These are phyloP conservation scores for Himantopus leucocephalus DNA, from an alignment of 2,113 vertebrate genomes.

Conservation along the genomic window DNA sequence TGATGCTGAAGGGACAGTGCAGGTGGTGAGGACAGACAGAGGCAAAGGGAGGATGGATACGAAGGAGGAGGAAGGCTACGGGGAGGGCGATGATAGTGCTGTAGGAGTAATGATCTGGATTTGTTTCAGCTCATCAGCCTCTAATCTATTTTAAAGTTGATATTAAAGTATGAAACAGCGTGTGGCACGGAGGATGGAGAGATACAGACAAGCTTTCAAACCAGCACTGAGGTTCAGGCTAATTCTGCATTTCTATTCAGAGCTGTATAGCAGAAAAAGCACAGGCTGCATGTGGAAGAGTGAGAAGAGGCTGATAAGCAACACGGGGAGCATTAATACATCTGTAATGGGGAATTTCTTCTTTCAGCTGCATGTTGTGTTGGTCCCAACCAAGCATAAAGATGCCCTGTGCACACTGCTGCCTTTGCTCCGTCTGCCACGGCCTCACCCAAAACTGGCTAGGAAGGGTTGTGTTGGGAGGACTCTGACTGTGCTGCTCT, in stretches of 20 bases:
- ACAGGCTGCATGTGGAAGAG: not conserved
- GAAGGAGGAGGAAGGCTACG: not conserved
- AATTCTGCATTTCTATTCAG: not conserved
- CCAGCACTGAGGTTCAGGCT: not conserved
- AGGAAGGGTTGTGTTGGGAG: not conserved
- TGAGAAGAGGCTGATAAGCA: not conserved
- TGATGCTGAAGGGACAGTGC: not conserved
- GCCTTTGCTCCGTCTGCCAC: not conserved
- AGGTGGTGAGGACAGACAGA: not conserved
- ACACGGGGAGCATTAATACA: not conserved
- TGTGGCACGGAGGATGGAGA: not conserved
- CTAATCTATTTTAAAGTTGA: constrained; percentile 15
- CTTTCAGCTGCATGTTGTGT: not conserved
- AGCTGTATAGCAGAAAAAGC: not conserved
- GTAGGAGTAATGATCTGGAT: not conserved
- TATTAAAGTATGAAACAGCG: not conserved
- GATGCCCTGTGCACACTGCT: not conserved
- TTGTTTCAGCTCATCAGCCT: not conserved
- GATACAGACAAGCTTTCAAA: constrained; percentile 22
- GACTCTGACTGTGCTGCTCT: not conserved
- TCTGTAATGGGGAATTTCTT: not conserved
- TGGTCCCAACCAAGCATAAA: not conserved
- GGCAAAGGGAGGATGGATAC: not conserved
- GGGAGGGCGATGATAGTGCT: not conserved
- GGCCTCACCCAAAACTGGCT: not conserved